These are phyloP conservation scores for Polyommatus iphigenia DNA, from an alignment of 2,888 invertebrate genomes.

Conservation along the genomic window DNA sequence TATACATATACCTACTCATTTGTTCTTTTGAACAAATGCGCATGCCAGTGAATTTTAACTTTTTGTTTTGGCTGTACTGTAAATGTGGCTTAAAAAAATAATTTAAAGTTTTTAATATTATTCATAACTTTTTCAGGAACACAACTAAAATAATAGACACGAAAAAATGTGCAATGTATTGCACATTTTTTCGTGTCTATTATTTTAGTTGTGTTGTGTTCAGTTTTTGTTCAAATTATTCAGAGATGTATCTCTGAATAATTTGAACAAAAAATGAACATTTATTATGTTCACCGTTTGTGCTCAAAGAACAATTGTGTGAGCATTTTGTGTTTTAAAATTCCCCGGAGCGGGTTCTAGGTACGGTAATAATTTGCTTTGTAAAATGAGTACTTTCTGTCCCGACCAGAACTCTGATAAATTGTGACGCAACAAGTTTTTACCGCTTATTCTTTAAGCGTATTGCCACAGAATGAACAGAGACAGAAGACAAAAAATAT, in stretches of 20 bases:
- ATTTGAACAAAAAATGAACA: neutral
- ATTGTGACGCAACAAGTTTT: slow-evolving; percentile 28
- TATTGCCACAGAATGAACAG: neutral
- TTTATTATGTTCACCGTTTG: slow-evolving; percentile 25
- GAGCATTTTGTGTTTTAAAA: slow-evolving; percentile 18
- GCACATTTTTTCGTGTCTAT: too few relatives aligned
- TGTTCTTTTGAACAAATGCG: neutral
- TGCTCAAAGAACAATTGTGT: slow-evolving; percentile 23
- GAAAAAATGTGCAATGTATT: neutral
- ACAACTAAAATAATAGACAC: neutral
- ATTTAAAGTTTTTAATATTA: neutral
- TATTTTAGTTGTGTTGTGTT: too few relatives aligned
- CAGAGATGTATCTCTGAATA: neutral
- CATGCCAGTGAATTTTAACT: neutral
- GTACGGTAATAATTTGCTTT: slow-evolving; percentile 27
- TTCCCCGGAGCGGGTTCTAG: slow-evolving; percentile 22
- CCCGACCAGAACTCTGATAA: slow-evolving; percentile 26
- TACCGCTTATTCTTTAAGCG: slow-evolving; percentile 24
- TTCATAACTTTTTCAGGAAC: neutral
- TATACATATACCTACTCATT: too few relatives aligned
- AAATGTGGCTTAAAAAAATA: neutral
- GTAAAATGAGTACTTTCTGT: slow-evolving; percentile 28
- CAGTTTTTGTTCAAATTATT: too few relatives aligned
- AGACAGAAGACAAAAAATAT: neutral
- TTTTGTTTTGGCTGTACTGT: neutral